phyloP scores from a whole-genome alignment of 2,113 vertebrate genomes.

The Spermophilus dauricus region DNA sequence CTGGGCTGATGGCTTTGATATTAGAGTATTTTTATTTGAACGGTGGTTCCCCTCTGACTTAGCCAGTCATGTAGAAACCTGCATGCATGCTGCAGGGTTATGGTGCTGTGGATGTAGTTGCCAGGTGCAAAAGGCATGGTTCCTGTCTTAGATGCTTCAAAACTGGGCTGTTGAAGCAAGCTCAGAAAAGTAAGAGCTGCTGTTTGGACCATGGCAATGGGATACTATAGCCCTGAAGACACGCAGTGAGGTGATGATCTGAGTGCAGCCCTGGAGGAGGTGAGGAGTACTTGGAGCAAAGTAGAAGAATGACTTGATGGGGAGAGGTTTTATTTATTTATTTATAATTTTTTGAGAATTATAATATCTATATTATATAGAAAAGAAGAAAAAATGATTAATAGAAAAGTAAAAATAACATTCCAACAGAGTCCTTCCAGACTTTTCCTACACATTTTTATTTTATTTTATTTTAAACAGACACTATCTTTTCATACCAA shows the following conservation, averaged over 20 bases:
- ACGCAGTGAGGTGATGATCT: neutral
- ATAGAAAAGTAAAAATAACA: neutral
- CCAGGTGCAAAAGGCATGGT: neutral
- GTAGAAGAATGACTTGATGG: neutral
- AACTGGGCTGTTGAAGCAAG: neutral
- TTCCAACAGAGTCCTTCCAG: neutral
- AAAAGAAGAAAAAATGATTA: neutral
- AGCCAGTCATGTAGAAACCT: neutral
- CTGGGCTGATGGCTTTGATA: too few relatives aligned
- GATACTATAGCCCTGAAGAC: fast-evolving
- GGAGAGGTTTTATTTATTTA: neutral
- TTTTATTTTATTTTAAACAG: neutral
- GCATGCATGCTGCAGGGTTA: fast-evolving
- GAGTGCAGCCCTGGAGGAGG: too few relatives aligned
- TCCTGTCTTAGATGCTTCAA: neutral
- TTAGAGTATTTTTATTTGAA: neutral
- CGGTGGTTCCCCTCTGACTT: neutral
- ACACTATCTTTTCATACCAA: neutral
- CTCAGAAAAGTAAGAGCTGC: neutral
- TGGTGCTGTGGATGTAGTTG: neutral
- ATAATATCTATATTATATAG: neutral
- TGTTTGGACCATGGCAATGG: neutral
- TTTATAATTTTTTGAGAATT: neutral
- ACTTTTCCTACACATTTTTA: neutral
- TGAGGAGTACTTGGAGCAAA: neutral